Percentiles rank a stretch among this genome's conserved stretches.
phyloP scores from a whole-genome alignment of 2,113 vertebrate species.

The Podocnemis expansa region DNA sequence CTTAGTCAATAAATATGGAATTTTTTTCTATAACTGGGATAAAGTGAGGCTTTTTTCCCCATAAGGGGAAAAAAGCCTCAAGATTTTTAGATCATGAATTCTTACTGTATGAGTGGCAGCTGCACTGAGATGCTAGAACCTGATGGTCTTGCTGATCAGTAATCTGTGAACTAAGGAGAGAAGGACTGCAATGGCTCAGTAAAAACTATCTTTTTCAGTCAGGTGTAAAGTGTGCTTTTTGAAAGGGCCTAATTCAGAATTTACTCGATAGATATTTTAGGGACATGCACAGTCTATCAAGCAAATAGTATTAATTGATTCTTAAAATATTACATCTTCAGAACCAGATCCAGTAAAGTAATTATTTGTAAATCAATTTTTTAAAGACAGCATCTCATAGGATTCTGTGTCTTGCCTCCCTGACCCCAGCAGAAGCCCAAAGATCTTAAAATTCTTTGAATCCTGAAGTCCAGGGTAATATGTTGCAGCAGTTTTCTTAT shows the following conservation, averaged over 20 bases:
- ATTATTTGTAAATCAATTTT: neutral
- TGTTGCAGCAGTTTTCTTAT: neutral
- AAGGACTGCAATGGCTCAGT: neutral
- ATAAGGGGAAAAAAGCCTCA: too few relatives aligned
- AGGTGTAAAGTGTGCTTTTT: neutral
- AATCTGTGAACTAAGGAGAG: neutral
- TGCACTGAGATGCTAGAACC: neutral
- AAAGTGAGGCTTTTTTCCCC: neutral
- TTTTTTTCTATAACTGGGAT: neutral
- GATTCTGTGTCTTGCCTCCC: accelerated
- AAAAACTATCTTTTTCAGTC: neutral
- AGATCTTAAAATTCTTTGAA: neutral
- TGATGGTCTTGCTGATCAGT: neutral
- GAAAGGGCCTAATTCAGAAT: neutral
- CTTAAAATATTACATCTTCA: neutral
- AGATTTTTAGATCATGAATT: neutral
- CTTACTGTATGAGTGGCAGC: neutral
- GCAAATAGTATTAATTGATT: neutral
- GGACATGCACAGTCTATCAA: neutral
- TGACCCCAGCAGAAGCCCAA: neutral
- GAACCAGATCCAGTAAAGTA: neutral
- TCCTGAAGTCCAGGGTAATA: neutral
- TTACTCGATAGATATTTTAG: accelerated
- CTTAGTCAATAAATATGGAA: constrained; percentile 6
- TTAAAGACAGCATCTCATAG: neutral